Evolutionary conservation across 2,797 vertebrate genomes (phyloP), one percentile per base, ranked within the genome.

Genomic region (Sitta carolinensis): DNA sequence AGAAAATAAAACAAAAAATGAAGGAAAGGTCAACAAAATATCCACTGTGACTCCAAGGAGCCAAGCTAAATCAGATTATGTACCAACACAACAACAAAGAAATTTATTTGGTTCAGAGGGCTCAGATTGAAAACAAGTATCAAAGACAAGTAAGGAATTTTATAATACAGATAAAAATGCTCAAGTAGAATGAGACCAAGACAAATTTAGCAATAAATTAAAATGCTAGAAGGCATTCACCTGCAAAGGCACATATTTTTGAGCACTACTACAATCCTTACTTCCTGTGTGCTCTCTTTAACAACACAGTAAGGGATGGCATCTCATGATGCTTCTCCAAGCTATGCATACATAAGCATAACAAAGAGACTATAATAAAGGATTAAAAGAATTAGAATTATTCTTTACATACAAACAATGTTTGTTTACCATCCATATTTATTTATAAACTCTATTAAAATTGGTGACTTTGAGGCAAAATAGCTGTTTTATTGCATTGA

Each of bases 181-280:
- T 79, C 77, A 86, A n/a, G 32, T 62, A 85, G 32, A 30, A 66
- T n/a, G 13, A 90, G 43, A 80, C 9, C 26, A 73, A 78, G 52
- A 62, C 10, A 73, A 75, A 88, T 55, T 5, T 87, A 63, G 47
- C 83, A 86, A 81, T 51, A 87, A 94, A 90, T 78, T 66, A 66
- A 95, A 94, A 73, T 36, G 66, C 70, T 76, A 64, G 43, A 66
- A 90, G 86, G 59, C 59, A 89, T 90, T 90, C 74, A 93, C 32
- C 52, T 86, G 80, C 67, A 73, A 78, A 91, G n/a, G 36, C 43
- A 81, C 51, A 48, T 52, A 36, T 68, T 89, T 91, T 66, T 45
- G 25, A 70, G 30, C 48, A 68, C 36, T 81, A 54, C 20, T 48
- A 81, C 17, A 70, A 32, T 62, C 34, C 47, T 78, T 70, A 73